Conservation (phyloP, 2,113 vertebrate species). For the Eolophus roseicapilla region DNA sequence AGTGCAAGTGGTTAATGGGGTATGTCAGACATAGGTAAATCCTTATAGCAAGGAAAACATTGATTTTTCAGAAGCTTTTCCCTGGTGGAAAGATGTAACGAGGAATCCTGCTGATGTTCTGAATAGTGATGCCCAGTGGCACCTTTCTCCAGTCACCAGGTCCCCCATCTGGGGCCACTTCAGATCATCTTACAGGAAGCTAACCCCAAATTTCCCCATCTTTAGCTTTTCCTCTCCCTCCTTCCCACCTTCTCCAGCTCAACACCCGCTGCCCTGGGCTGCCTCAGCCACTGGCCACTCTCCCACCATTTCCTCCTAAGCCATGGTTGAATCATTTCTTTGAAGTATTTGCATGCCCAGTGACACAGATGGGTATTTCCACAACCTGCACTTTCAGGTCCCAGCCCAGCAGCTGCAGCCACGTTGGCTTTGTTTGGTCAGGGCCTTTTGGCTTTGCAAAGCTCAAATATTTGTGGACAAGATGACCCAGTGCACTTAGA, state of each 20-base stretch:
- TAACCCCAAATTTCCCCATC: background rate
- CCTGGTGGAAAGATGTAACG: background rate
- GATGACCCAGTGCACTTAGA: background rate
- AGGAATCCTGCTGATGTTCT: background rate
- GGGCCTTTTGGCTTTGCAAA: background rate
- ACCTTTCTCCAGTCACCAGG: background rate
- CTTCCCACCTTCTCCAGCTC: background rate
- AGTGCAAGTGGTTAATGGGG: background rate
- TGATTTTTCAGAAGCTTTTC: background rate
- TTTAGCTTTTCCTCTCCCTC: background rate
- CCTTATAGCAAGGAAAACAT: background rate
- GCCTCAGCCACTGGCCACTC: background rate
- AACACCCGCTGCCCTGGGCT: background rate
- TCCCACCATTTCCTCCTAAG: background rate
- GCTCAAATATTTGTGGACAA: background rate
- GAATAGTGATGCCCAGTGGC: background rate
- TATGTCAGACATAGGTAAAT: background rate
- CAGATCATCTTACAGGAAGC: background rate
- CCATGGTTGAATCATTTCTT: background rate
- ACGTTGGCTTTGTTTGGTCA: rapidly evolving
- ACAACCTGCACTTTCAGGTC: background rate
- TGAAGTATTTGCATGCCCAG: background rate
- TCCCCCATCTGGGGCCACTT: background rate
- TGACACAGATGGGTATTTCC: background rate
- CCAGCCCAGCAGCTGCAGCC: background rate